Percentiles rank a stretch among this genome's conserved stretches.
phyloP scores from a whole-genome alignment of 2,888 invertebrate species.

The Carabus problematicus region DNA sequence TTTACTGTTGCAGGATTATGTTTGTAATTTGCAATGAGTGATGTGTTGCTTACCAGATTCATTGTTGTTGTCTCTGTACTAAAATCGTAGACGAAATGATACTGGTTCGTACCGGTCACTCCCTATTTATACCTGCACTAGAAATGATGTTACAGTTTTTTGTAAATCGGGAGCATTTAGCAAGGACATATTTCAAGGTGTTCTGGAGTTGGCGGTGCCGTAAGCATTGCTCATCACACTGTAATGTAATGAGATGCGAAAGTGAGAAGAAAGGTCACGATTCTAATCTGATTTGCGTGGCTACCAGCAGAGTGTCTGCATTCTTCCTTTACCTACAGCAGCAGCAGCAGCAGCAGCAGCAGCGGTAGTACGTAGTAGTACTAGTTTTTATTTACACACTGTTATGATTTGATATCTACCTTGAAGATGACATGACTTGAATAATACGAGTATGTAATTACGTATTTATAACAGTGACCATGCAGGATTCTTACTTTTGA shows the following conservation, averaged over 20 bases:
- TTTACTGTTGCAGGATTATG: no score
- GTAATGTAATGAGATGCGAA: slow-evolving; percentile 13
- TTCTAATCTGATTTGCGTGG: slow-evolving; percentile 23
- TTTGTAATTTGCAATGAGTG: no score
- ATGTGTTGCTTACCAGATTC: no score
- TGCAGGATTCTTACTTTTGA: no score
- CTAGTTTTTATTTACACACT: no score
- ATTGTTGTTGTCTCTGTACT: no score
- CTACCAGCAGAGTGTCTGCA: slow-evolving; percentile 10
- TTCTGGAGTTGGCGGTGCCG: not conserved
- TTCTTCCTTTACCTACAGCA: not conserved
- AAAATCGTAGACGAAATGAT: no score
- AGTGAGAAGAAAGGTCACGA: slow-evolving; percentile 29
- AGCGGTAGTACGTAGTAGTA: no score
- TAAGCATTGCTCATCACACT: slow-evolving; percentile 27
- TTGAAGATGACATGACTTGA: slow-evolving; percentile 18
- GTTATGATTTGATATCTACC: not conserved
- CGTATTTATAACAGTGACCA: not conserved
- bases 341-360: no score
- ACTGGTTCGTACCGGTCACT: no score
- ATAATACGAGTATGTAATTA: slow-evolving; percentile 16
- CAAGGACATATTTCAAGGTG: slow-evolving; percentile 27
- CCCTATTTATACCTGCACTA: slow-evolving; percentile 21
- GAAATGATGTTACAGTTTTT: slow-evolving; percentile 32
- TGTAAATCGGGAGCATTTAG: slow-evolving; percentile 31